Conservation (phyloP, 2,797 vertebrate genomes). For the Emydoidea blandingii region DNA sequence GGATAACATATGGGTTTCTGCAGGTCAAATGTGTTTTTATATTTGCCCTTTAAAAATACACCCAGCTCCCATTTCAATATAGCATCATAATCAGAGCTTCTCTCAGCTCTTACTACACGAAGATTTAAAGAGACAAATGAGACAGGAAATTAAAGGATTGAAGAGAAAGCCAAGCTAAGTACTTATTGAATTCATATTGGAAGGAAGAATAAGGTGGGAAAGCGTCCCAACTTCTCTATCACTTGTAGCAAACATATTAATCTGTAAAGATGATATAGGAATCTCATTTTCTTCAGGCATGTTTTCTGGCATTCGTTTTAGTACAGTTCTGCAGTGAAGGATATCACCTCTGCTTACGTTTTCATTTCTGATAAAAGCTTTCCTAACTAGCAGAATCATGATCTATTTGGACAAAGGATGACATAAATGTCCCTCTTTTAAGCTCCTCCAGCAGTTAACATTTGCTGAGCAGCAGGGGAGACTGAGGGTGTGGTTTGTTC, state of each 20-base stretch:
- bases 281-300: slow-evolving; percentile 38
- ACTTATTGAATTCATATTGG: slow-evolving; percentile 30
- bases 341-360: neutral
- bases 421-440: neutral
- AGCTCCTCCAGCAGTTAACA: neutral
- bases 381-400: neutral
- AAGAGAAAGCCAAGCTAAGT: slow-evolving; percentile 34
- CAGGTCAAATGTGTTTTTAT: neutral
- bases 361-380: slow-evolving; percentile 14
- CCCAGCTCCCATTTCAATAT: neutral
- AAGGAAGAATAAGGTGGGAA: slow-evolving; percentile 23
- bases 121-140: slow-evolving; percentile 71
- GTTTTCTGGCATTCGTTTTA: slow-evolving; percentile 21
- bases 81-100: slow-evolving; percentile 24
- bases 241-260: neutral
- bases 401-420: neutral
- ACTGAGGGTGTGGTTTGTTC: neutral
- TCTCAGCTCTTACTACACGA: slow-evolving; percentile 4
- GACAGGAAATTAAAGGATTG: slow-evolving; percentile 64
- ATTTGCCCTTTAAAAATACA: slow-evolving; percentile 26
- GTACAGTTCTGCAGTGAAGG: neutral
- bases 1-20: neutral
- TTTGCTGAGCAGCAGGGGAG: neutral
- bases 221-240: neutral
- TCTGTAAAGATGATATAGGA: neutral